phyloP scores from a whole-genome alignment of 2,797 vertebrate species.

The Manis crassicaudata region DNA sequence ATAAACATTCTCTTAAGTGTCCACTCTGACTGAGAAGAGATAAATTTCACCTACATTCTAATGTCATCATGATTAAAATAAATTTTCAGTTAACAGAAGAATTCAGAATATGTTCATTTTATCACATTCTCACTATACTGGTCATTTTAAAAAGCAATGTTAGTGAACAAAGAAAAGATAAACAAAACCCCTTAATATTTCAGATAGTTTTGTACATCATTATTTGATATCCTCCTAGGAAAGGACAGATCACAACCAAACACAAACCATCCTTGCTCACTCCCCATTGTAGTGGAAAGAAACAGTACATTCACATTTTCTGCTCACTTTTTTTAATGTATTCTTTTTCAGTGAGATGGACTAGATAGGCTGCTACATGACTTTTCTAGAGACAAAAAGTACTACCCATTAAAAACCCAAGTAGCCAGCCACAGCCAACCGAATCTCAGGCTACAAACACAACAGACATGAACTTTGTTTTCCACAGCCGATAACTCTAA shows the following conservation, averaged over 20 bases:
- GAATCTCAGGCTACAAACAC: not conserved
- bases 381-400: not conserved
- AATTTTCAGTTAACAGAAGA: conserved; percentile 7
- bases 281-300: not conserved
- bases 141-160: not conserved
- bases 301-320: not conserved
- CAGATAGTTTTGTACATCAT: not conserved
- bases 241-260: conserved; percentile 19
- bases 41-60: not conserved
- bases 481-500: not conserved
- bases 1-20: not conserved
- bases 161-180: not conserved
- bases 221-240: not conserved
- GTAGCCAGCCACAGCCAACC: not conserved
- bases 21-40: not conserved
- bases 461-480: not conserved
- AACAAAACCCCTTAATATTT: not conserved
- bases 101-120: not conserved
- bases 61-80: conserved; percentile 29
- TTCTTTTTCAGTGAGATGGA: not conserved
- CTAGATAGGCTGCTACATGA: not conserved
- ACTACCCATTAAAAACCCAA: not conserved
- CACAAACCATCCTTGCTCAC: not conserved
- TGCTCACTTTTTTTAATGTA: not conserved
- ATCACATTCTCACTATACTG: not conserved